Evolutionary conservation across 2,113 vertebrate species (phyloP), one percentile per base, ranked within the genome.

Genomic region (Corythornis vintsioides): DNA sequence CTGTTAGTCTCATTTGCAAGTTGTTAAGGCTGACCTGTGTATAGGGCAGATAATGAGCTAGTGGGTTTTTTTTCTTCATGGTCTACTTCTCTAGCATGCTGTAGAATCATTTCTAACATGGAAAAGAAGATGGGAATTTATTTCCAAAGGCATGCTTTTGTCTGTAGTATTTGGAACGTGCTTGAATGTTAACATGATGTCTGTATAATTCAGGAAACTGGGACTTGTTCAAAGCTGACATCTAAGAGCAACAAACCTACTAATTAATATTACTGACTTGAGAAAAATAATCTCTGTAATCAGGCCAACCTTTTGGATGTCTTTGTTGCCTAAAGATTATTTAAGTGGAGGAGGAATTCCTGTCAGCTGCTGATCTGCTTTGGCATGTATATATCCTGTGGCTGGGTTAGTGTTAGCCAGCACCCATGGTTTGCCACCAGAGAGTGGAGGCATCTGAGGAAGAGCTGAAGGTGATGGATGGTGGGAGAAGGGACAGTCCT

Each of bases 401-500:
- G 5, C n/a, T 83, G 55, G 28, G 28, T 42, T 17, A 21, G 48
- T 10, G 28, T 66, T 50, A 29, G 47, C 7, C 7, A 11, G 65
- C 24, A 35, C 1, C 19, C 1, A 1, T 22, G 8, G 4, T n/a
- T 60, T 25, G 28, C 38, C 6, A 9, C 52, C 25, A 81, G 57
- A 28, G 16, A 7, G n/a, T n/a, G 12, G 45, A 28, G 28, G 21
- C 20, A 40, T 50, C 31, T 45, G 40, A 40, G 35, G n/a, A 26
- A 7, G 26, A 63, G 10, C 10, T 0, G 3, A 26, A 38, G 0
- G 2, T 24, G 22, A 25, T 0, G 1, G 15, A 10, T 28, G 35
- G 45, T 20, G 43, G 10, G 25, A 42, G 40, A 25, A 80, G 11
- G n/a, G 20, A 9, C 0, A 1, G 10, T 35, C 17, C 33, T 21